phyloP scores from a whole-genome alignment of 2,797 vertebrate genomes.

The Hylomyscus alleni region DNA sequence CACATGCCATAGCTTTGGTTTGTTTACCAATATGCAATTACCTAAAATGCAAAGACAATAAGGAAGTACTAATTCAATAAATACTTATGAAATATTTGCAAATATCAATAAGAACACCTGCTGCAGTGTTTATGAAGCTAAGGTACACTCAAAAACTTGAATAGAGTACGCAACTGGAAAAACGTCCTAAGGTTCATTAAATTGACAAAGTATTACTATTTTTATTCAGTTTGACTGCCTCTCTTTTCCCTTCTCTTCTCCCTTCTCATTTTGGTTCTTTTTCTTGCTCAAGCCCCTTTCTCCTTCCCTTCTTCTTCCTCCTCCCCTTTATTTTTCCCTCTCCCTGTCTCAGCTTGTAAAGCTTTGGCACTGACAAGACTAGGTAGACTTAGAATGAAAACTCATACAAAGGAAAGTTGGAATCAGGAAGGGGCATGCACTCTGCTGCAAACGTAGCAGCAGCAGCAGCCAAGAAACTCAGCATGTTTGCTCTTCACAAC shows the following conservation, averaged over 20 bases:
- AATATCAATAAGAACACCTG: background rate
- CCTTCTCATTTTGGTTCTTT: background rate
- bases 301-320: accelerated
- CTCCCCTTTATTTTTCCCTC: background rate
- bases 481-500: background rate
- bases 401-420: background rate
- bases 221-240: background rate
- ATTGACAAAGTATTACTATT: background rate
- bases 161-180: background rate
- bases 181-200: background rate
- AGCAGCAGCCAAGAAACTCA: background rate
- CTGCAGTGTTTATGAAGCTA: background rate
- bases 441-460: background rate
- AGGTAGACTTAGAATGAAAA: background rate
- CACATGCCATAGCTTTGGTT: background rate
- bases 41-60: background rate
- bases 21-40: background rate
- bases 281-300: background rate
- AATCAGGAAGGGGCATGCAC: background rate
- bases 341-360: background rate
- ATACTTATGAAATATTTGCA: background rate
- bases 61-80: background rate
- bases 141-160: background rate
- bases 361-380: background rate
- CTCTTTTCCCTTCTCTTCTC: accelerated